Conservation (phyloP, 2,797 vertebrate species). For the Cryptoblepharus egeriae region DNA sequence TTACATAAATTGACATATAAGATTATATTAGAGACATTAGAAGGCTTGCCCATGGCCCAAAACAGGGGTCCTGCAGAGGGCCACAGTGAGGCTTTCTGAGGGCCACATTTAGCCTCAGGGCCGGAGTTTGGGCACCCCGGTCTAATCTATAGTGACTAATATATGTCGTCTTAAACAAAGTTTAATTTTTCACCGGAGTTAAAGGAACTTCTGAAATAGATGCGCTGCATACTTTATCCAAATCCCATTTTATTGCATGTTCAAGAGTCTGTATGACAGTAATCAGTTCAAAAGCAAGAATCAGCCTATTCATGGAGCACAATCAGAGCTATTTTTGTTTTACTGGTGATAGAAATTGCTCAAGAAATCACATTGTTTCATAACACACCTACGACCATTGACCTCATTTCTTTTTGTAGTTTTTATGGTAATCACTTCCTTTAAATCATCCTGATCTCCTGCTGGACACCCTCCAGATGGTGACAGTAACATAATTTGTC, state of each 20-base stretch:
- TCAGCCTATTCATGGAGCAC: background rate
- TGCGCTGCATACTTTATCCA: conserved; percentile 17
- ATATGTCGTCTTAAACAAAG: conserved; percentile 19
- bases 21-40: too few relatives aligned
- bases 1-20: too few relatives aligned
- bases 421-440: background rate
- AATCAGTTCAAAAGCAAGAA: background rate
- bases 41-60: too few relatives aligned
- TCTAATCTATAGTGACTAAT: accelerated
- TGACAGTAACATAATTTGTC: background rate
- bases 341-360: background rate
- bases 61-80: too few relatives aligned
- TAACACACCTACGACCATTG: background rate
- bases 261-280: background rate
- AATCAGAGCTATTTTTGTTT: background rate
- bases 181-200: background rate
- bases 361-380: background rate
- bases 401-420: background rate
- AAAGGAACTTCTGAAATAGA: background rate
- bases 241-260: background rate
- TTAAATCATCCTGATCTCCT: background rate
- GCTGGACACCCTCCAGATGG: background rate
- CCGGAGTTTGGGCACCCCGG: too few relatives aligned
- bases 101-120: too few relatives aligned
- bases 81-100: too few relatives aligned